Evolutionary conservation across 2,797 vertebrate genomes (phyloP).

Genomic region (Coregonus sp.): DNA sequence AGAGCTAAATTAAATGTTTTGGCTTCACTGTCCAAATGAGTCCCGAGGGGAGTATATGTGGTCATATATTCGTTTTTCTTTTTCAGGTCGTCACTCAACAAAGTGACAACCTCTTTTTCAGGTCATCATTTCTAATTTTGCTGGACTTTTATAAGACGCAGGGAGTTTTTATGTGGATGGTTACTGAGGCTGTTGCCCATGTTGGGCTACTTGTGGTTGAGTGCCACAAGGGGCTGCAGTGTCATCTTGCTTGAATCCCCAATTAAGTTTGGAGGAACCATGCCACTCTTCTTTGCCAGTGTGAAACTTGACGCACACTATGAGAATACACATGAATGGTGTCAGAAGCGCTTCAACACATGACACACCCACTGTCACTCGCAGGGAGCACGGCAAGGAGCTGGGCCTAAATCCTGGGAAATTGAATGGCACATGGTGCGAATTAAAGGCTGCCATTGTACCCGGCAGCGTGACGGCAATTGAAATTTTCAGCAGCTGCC

Average conservation of each 20-base stretch:
- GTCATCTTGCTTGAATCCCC: neutral
- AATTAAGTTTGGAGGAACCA: neutral
- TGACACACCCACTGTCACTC: constrained; percentile 34
- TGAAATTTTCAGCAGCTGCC: constrained; percentile 74
- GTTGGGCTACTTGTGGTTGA: neutral
- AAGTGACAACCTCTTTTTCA: too few relatives aligned
- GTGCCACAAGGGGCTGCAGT: neutral
- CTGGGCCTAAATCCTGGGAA: constrained; percentile 50
- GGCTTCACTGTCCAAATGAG: too few relatives aligned
- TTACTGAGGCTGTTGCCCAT: neutral
- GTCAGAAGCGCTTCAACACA: constrained; percentile 22
- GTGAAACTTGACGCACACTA: constrained; percentile 1
- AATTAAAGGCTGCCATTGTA: constrained; percentile 70
- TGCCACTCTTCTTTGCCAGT: neutral
- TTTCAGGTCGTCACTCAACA: neutral
- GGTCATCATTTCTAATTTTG: neutral
- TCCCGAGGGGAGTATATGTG: neutral
- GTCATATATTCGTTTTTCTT: neutral
- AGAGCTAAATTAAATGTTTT: too few relatives aligned
- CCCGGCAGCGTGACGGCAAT: constrained; percentile 58
- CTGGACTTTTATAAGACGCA: neutral
- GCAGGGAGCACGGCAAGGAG: constrained; percentile 27
- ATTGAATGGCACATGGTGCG: constrained; percentile 64
- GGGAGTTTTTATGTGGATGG: neutral
- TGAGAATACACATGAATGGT: constrained; percentile 41